Percentiles rank a stretch among this genome's conserved stretches.
Evolutionary conservation across 2,888 invertebrate species (phyloP).

Genomic region (Cerceris rybyensis): DNA sequence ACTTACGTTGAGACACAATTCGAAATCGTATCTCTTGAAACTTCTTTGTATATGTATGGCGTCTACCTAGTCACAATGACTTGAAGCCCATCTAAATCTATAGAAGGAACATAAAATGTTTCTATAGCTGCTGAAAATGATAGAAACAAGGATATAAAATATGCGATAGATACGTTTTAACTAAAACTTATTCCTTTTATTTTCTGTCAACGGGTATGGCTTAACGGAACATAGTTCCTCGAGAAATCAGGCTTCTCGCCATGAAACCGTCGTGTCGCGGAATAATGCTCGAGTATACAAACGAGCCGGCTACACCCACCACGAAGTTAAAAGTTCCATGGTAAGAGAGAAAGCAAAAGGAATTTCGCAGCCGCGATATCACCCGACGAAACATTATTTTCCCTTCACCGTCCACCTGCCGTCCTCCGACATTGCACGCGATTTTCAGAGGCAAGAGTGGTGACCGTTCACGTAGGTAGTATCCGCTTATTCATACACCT

Average conservation of each 20-base stretch:
- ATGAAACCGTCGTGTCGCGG: slow-evolving; percentile 65
- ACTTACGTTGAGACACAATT: too few species aligned
- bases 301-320: slow-evolving; percentile 64
- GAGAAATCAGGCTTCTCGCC: slow-evolving; percentile 58
- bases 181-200: slow-evolving; percentile 12
- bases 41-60: too few species aligned
- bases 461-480: slow-evolving; percentile 39
- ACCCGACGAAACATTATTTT: slow-evolving; percentile 65
- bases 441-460: slow-evolving; percentile 60
- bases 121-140: too few species aligned
- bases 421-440: slow-evolving; percentile 66
- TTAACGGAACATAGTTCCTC: background rate
- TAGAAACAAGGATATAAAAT: too few species aligned
- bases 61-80: too few species aligned
- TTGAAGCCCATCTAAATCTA: too few species aligned
- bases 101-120: too few species aligned
- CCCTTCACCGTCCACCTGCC: slow-evolving; percentile 68
- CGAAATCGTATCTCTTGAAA: too few species aligned
- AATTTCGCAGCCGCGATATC: slow-evolving; percentile 67
- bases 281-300: slow-evolving; percentile 62
- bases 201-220: slow-evolving; percentile 34
- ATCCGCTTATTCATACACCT: slow-evolving; percentile 61
- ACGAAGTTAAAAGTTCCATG: slow-evolving; percentile 52
- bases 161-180: too few species aligned
- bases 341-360: slow-evolving; percentile 67